Evolutionary conservation across 2,888 invertebrate genomes (phyloP), one percentile per base, ranked within the genome.

Genomic region (Cremastinae sp.): DNA sequence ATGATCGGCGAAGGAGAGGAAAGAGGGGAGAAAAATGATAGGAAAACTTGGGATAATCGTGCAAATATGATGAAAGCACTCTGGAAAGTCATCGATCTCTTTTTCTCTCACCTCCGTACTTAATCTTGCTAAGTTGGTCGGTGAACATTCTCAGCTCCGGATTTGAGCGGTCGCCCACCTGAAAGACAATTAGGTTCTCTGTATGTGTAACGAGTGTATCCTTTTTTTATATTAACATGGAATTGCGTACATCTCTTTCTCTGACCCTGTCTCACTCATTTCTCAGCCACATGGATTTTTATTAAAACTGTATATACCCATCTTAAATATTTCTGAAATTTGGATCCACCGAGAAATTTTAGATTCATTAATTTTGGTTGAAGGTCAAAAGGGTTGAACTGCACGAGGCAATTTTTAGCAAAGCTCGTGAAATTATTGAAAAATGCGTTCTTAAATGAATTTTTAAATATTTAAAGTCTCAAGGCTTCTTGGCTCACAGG

Each of bases 151-250:
- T 93, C 80, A 98, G 91, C 90, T 97, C 97, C 41, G 96, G 94
- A 91, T 98, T 97, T 47, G 97, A 97, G 83, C 95, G 92, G 90
- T 97, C 96, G 65, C 98, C 98, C 81, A 98, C 92, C 98, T 98
- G 92, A 80, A 94, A 93, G 83, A 90, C 89, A 88, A 82, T 69
- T 43, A 64, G 18, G 56, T 1, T 34, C 43, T 12, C 36, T 65
- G 43, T 41, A 61, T 36, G 38, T 38, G 47, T 47, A n/a, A 53
- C 14, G 16, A 20, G 14, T 34, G 9, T 2, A 5, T 36, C 12
- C 22, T 38, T 56, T 9, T 56, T 16, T 10, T 7, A 2, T 10
- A 1, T 20, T 20, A 18, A 0, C 8, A 28, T 28, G 5, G 28
- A 28, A 2, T 28, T 5, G 28, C 28, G 28, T 28, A 28, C 28